A percentile compares a stretch with the other conserved stretches of the same genome.
These are phyloP conservation scores for Sciurus carolinensis DNA, from an alignment of 2,797 vertebrate genomes.

Conservation along the genomic window DNA sequence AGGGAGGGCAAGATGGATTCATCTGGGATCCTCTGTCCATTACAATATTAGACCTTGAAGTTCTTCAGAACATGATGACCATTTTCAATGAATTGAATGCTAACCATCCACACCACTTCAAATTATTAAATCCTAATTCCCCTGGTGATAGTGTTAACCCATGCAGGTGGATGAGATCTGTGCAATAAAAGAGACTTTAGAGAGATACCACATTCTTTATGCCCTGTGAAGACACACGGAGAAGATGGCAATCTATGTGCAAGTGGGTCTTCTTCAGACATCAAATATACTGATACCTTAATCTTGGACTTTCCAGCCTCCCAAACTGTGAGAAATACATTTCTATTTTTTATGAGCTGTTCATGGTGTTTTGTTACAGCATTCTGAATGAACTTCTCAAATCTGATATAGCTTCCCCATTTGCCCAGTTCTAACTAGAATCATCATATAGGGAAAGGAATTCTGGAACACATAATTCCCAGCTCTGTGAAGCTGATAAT, in stretches of 20 bases:
- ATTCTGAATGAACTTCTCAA: not conserved
- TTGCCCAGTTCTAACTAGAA: not conserved
- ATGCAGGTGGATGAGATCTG: no score
- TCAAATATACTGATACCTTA: not conserved
- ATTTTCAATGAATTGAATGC: not conserved
- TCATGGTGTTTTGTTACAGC: not conserved
- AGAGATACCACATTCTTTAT: not conserved
- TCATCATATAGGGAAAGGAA: not conserved
- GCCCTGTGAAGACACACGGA: not conserved
- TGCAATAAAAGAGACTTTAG: no score
- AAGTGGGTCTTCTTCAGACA: not conserved
- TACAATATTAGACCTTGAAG: not conserved
- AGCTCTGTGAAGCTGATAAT: not conserved
- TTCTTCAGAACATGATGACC: not conserved
- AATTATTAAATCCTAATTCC: not conserved
- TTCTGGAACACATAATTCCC: not conserved
- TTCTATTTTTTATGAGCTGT: not conserved
- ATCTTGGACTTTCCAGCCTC: not conserved
- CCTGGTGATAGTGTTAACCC: not conserved
- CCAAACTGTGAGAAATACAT: not conserved
- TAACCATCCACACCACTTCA: not conserved
- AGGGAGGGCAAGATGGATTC: not conserved
- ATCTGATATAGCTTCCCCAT: not conserved
- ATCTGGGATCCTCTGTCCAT: not conserved
- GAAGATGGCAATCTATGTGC: not conserved